Base-by-base conservation (phyloP, 2,888 invertebrate genomes). In the Acrocyrtus sp. region DNA sequence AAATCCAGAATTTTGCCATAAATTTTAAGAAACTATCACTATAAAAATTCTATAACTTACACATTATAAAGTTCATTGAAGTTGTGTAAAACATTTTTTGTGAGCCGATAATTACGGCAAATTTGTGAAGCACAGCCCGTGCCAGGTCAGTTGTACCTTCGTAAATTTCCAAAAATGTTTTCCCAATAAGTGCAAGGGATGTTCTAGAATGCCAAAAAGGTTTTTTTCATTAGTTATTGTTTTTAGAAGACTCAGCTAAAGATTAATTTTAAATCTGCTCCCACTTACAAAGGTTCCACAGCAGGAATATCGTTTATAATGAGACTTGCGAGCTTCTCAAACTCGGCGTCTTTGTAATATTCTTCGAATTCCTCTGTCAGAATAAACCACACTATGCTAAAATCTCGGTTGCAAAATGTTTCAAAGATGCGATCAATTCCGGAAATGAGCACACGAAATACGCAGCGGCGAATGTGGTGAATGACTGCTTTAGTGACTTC, bases 11-110 rank as follows among this genome's bases (percentile, higher is more conserved):
- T 27, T 41, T 47, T 15, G 17, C 5, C 47, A 47, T 15, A 54
- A 54, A 39, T 6, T 21, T 12, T 2, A 41, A 53, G 12, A 43
- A 43, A 15, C 27, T 26, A 41, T 22, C 39, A 17, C 22, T 19
- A 6, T 34, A 17, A n/a, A n/a, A n/a, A n/a, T n/a, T 19, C 15
- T 12, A 6, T 45, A 3, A 47, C 75, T 67, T 68, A 75, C 75
- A 75, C 56, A 65, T 65, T 15, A 72, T 63, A 27, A 75, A 75
- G 45, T 67, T 67, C 56, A 67, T 67, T 0, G 75, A 67, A 24
- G 72, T 53, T 10, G 67, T 68, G 41, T 75, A 75, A 41, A 57
- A 58, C 48, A 72, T 50, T 43, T 68, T 69, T 12, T 65, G 62
- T 12, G 62, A 68, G 10, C 68, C 60, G 19, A 72, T 21, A 12